Evolutionary conservation across 2,797 vertebrate genomes (phyloP).

Genomic region (Crocidura indochinensis): DNA sequence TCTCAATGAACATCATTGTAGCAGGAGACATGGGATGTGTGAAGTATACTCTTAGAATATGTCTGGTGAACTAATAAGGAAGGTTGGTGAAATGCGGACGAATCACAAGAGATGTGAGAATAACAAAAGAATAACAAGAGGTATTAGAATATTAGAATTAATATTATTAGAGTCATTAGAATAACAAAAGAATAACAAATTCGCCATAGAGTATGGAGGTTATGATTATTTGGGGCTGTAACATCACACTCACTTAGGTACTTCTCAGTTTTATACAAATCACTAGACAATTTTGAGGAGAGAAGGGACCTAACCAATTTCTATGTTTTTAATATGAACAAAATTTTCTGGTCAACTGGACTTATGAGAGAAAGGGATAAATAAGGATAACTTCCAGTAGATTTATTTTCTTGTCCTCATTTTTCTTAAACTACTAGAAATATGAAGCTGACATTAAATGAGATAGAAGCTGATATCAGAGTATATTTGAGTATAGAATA

Average conservation of each 20-base stretch:
- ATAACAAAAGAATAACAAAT: background rate
- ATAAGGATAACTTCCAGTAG: background rate
- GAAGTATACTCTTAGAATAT: background rate
- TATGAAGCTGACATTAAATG: background rate
- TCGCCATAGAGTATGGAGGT: background rate
- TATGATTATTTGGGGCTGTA: background rate
- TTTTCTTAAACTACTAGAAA: background rate
- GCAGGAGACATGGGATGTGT: background rate
- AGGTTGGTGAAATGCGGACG: accelerated
- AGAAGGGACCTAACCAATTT: background rate
- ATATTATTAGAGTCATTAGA: no score
- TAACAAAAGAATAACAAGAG: background rate
- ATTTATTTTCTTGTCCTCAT: background rate
- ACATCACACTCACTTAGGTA: background rate
- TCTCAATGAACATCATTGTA: background rate
- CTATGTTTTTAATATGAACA: background rate
- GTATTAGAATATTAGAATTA: no score
- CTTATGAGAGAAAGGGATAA: background rate
- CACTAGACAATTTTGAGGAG: background rate
- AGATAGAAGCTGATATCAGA: background rate
- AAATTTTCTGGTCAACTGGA: background rate
- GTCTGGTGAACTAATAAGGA: background rate
- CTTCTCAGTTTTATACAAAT: background rate
- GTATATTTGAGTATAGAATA: background rate
- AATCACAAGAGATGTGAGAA: no score